Base-by-base conservation (phyloP, 2,797 vertebrate species). In the Scomberomorus guttatus region DNA sequence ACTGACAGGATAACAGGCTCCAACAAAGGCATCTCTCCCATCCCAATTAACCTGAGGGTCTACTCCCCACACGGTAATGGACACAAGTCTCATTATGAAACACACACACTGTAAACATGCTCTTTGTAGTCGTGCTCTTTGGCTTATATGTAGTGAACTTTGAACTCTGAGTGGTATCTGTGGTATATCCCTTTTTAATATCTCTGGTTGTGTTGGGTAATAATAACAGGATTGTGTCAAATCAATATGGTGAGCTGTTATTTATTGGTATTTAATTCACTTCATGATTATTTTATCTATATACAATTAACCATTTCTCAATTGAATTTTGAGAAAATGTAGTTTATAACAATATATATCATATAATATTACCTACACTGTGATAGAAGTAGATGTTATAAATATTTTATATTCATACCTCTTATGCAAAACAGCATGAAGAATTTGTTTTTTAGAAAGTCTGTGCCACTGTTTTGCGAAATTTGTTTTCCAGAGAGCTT, bases 41-140 rank as follows among this genome's bases (percentile, higher is more conserved):
- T 99, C 77, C 98, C 98, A 84, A 99, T 99, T 90, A 99, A 99
- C 94, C 92, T 99, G 60, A 95, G 98, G 2, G 96, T 99, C 22
- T 99, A 97, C 89, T 99, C 98, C 0, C 98, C 98, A 0, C 74
- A 99, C 0, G 98, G 98, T 99, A 96, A 92, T 24, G 3, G 6
- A 68, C 58, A 72, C 46, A 57, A 13, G 13, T 51, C n/a, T 22
- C 13, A 34, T 24, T 73, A 60, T 54, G 37, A 67, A 75, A 58
- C 51, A 67, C 22, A 50, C 17, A 58, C 5, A 10, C 29, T 20
- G 7, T 9, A 3, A 34, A 65, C n/a, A n/a, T n/a, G n/a, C 10
- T 9, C 20, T n/a, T 52, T 61, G 13, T n/a, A n/a, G n/a, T n/a
- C n/a, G n/a, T 54, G 14, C 27, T 34, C 1, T 18, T 51, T 25